Evolutionary conservation across 92 coral and sea anemone species (phyloP).

Genomic region (Heteractis magnifica): DNA sequence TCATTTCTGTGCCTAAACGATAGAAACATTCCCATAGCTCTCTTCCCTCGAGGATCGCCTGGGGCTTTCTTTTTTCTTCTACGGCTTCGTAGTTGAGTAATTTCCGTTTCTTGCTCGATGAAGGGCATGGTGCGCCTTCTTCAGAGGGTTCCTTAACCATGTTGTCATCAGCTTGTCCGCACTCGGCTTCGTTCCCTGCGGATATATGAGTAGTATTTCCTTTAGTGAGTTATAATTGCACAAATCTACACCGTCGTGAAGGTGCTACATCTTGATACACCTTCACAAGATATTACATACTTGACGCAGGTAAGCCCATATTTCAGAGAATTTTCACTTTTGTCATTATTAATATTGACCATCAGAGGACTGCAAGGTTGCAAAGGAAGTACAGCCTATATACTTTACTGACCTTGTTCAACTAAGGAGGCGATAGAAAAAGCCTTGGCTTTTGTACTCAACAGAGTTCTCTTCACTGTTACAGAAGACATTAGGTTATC

Average conservation of each 20-base stretch:
- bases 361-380: conserved; percentile 12
- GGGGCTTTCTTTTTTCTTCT: conserved; percentile 31
- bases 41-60: conserved; percentile 66
- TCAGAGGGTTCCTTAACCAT: conserved; percentile 42
- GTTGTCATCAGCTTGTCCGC: conserved; percentile 70
- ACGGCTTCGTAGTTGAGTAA: conserved; percentile 17
- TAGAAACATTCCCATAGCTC: conserved; percentile 92
- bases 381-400: conserved; percentile 14
- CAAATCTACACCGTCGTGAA: conserved; percentile 14
- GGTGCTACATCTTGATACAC: conserved; percentile 34
- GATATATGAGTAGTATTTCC: conserved; percentile 38
- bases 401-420: conserved; percentile 57
- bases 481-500: conserved; percentile 40
- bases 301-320: conserved; percentile 9
- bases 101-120: conserved; percentile 42
- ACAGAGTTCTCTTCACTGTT: conserved; percentile 38
- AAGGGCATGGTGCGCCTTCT: conserved; percentile 35
- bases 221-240: conserved; percentile 32
- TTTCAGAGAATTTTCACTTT: conserved; percentile 4
- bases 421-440: conserved; percentile 88
- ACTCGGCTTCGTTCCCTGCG: conserved; percentile 53
- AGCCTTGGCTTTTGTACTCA: conserved; percentile 69
- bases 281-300: conserved; percentile 12
- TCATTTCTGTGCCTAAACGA: conserved; percentile 90
- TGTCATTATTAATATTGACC: conserved; percentile 17